Evolutionary conservation across 1,140 invertebrate species (phyloP).

Genomic region (Aleiodes sp.): DNA sequence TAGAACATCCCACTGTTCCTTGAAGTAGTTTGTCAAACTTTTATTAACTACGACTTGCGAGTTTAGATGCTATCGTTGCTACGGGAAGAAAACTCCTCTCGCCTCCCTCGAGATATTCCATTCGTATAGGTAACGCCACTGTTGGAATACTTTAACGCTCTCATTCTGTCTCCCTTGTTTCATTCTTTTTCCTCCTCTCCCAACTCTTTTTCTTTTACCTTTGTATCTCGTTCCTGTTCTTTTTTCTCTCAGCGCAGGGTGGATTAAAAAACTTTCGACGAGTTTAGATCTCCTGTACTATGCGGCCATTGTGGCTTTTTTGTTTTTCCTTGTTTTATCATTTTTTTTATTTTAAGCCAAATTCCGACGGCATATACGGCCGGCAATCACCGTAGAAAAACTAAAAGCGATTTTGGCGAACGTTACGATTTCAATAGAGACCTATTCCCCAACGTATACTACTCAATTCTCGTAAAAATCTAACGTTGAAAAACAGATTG

Average conservation of each 20-base stretch:
- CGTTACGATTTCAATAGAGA: constrained; percentile 10
- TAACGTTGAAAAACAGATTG: constrained; percentile 14
- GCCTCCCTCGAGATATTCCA: neutral
- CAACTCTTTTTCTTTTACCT: neutral
- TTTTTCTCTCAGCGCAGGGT: neutral
- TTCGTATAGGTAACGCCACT: neutral
- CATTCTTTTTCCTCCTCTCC: neutral
- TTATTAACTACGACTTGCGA: constrained; percentile 14
- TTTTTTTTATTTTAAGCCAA: neutral
- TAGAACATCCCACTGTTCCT: too few relatives aligned
- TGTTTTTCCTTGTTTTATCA: neutral
- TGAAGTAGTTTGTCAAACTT: constrained; percentile 8
- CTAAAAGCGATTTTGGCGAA: constrained; percentile 7
- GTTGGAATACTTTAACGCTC: neutral
- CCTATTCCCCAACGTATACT: neutral
- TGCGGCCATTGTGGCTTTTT: neutral
- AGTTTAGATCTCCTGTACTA: neutral
- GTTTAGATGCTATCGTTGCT: neutral
- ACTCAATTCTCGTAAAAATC: constrained; percentile 8
- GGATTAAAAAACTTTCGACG: constrained; percentile 19
- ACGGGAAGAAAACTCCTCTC: neutral
- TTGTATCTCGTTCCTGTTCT: neutral
- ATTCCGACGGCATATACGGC: neutral
- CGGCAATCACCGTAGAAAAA: neutral
- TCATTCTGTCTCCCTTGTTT: neutral